Evolutionary conservation across 2,888 invertebrate genomes (phyloP).

Genomic region (Ectemnius cavifrons): DNA sequence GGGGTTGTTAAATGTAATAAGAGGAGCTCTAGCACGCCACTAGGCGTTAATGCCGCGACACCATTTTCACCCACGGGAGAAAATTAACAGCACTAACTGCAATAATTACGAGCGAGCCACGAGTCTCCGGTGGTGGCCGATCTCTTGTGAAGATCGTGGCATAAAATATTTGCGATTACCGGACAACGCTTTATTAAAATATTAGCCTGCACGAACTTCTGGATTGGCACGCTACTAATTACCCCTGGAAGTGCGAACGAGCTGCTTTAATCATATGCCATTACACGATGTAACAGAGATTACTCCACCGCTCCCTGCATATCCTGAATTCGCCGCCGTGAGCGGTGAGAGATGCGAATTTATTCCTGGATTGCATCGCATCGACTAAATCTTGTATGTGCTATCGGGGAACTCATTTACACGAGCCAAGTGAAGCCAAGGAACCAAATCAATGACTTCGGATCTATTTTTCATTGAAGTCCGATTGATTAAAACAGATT

Average conservation of each 20-base stretch:
- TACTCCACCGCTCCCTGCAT: background rate
- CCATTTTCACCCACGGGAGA: background rate
- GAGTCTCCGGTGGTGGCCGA: too few relatives aligned
- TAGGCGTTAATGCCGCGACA: background rate
- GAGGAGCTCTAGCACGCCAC: too few relatives aligned
- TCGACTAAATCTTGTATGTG: too few relatives aligned
- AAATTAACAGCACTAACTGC: background rate
- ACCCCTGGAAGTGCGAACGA: background rate
- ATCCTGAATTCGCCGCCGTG: too few relatives aligned
- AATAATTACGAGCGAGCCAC: background rate
- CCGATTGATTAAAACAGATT: too few relatives aligned
- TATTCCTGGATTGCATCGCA: too few relatives aligned
- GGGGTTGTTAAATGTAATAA: too few relatives aligned
- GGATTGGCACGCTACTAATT: background rate
- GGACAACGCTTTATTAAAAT: background rate
- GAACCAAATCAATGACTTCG: too few relatives aligned
- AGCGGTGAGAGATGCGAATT: too few relatives aligned
- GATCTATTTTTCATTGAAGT: too few relatives aligned
- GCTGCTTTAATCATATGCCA: conserved; percentile 9
- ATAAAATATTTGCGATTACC: background rate
- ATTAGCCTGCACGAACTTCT: background rate
- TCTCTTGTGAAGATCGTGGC: background rate
- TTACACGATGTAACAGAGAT: background rate
- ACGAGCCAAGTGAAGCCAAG: too few relatives aligned
- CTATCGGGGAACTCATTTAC: too few relatives aligned